Evolutionary conservation across 2,113 vertebrate species (phyloP).

Genomic region (Percina caprodes): DNA sequence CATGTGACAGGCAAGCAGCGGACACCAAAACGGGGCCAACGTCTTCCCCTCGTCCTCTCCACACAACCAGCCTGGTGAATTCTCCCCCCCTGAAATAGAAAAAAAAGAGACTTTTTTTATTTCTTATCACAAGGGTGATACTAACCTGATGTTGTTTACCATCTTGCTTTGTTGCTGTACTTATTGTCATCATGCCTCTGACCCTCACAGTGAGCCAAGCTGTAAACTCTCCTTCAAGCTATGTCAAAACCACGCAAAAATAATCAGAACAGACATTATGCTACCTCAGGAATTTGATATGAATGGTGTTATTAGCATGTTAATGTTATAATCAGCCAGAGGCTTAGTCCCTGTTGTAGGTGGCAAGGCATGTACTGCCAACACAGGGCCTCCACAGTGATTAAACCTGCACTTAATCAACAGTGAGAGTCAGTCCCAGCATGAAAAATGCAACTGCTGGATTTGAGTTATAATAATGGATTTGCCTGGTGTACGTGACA

Average conservation of each 20-base stretch:
- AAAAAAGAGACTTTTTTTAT: not conserved
- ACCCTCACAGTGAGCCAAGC: slow-evolving; percentile 14
- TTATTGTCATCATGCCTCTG: slow-evolving; percentile 13
- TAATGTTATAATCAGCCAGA: slow-evolving; percentile 62
- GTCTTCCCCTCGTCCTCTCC: slow-evolving; percentile 91
- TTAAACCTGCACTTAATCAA: slow-evolving; percentile 76
- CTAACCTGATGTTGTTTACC: not conserved
- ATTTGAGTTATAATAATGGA: slow-evolving; percentile 67
- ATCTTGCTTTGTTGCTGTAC: slow-evolving; percentile 12
- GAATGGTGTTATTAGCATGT: slow-evolving; percentile 63
- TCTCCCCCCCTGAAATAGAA: slow-evolving; percentile 89
- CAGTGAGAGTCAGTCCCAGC: slow-evolving; percentile 67
- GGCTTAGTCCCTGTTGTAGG: slow-evolving; percentile 51
- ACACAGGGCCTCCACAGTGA: slow-evolving; percentile 57
- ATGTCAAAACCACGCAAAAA: slow-evolving; percentile 43
- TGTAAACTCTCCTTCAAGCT: slow-evolving; percentile 26
- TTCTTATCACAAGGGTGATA: not conserved
- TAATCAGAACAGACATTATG: slow-evolving; percentile 38
- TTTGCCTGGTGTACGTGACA: slow-evolving; percentile 45
- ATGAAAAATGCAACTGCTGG: slow-evolving; percentile 58
- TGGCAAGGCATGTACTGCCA: slow-evolving; percentile 50
- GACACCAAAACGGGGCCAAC: slow-evolving; percentile 89
- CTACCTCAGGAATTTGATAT: slow-evolving; percentile 37
- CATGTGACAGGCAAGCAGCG: slow-evolving; percentile 89
- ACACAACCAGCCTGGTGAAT: slow-evolving; percentile 93